Conservation (phyloP, 1,140 invertebrate genomes). For the Tetraneura akinire region DNA sequence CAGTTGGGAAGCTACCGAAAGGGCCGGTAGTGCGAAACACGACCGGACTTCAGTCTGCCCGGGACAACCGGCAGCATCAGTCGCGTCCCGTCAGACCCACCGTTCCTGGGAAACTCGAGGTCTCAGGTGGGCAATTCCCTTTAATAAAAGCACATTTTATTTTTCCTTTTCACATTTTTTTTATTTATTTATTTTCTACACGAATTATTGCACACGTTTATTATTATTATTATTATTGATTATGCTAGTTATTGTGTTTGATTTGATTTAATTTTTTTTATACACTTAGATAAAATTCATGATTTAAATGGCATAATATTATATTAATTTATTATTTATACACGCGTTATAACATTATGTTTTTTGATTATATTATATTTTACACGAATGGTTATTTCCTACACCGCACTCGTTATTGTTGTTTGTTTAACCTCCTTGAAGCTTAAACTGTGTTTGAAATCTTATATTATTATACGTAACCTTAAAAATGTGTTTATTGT, state of each 20-base stretch:
- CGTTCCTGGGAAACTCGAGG: slow-evolving; percentile 37
- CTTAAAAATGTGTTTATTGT: no score
- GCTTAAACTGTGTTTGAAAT: no score
- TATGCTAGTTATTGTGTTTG: slow-evolving; percentile 19
- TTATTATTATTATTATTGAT: no score
- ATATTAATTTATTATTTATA: not conserved
- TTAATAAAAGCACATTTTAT: slow-evolving; percentile 34
- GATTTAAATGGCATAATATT: no score
- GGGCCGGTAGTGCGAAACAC: slow-evolving; percentile 31
- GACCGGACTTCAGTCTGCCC: slow-evolving; percentile 34
- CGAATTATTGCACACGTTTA: slow-evolving; percentile 36
- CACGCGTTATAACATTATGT: slow-evolving; percentile 13
- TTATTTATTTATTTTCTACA: not conserved
- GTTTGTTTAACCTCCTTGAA: not conserved
- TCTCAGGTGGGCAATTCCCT: slow-evolving; percentile 47
- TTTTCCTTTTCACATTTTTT: not conserved
- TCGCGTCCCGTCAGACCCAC: slow-evolving; percentile 39
- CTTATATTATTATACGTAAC: no score
- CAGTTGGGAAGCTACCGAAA: slow-evolving; percentile 39
- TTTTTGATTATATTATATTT: not conserved
- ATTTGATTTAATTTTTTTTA: not conserved
- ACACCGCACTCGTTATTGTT: not conserved
- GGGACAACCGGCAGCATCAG: slow-evolving; percentile 43
- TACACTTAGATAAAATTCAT: no score
- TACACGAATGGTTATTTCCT: not conserved